Evolutionary conservation across 2,888 invertebrate species (phyloP).

Genomic region (Cheilosia soror): DNA sequence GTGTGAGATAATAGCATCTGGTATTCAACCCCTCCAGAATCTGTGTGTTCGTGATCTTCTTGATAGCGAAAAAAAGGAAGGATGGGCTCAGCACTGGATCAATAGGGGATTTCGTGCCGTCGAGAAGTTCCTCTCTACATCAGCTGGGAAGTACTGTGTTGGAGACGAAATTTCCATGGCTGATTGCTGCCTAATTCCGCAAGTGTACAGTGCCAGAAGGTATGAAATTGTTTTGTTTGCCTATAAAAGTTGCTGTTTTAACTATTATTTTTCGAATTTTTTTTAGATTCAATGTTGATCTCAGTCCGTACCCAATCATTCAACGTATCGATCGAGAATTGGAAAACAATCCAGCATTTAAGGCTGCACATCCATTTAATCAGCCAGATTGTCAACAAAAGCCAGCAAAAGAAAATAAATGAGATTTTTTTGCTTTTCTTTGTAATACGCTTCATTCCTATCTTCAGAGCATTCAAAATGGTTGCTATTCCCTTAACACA

Average conservation of each 20-base stretch:
- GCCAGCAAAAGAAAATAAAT: slow-evolving; percentile 87
- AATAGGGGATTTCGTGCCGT: slow-evolving; percentile 94
- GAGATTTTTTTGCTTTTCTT: slow-evolving; percentile 62
- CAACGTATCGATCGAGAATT: slow-evolving; percentile 93
- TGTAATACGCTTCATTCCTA: neutral
- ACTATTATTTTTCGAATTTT: no score
- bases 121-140: slow-evolving; percentile 92
- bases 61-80: slow-evolving; percentile 94
- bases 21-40: slow-evolving; percentile 98
- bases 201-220: slow-evolving; percentile 81
- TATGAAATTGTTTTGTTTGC: no score
- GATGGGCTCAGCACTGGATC: slow-evolving; percentile 98
- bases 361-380: slow-evolving; percentile 94
- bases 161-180: slow-evolving; percentile 97
- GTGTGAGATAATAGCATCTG: slow-evolving; percentile 95
- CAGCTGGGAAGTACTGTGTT: slow-evolving; percentile 95
- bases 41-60: slow-evolving; percentile 93
- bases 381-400: slow-evolving; percentile 98
- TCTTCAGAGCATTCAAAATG: no score
- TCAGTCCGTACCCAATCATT: slow-evolving; percentile 95
- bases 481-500: no score
- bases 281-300: slow-evolving; percentile 94
- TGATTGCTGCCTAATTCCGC: slow-evolving; percentile 97
- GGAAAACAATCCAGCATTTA: slow-evolving; percentile 94
- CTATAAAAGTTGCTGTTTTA: no score